Conservation (phyloP, 30 jellyfish, hydroid and myxozoan species). For the Phacellophora camtschatica region DNA sequence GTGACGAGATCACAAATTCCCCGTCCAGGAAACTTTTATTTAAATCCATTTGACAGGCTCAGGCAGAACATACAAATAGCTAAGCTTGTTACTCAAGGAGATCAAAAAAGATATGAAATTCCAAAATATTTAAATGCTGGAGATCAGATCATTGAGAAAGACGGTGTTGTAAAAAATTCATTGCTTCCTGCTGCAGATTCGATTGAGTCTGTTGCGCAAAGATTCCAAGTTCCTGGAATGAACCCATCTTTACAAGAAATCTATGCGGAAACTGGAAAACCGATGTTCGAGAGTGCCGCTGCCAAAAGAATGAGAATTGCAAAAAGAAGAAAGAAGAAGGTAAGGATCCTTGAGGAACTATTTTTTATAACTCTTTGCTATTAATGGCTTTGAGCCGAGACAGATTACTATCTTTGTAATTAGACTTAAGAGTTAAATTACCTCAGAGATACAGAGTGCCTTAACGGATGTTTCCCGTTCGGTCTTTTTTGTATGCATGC, state of each 20-base stretch:
- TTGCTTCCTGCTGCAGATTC: conserved; percentile 80
- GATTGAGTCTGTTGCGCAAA: conserved; percentile 66
- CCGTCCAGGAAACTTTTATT: conserved; percentile 53
- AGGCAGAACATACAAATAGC: conserved; percentile 87
- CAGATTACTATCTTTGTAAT: no score
- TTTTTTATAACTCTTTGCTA: no score
- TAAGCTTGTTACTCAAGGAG: conserved; percentile 65
- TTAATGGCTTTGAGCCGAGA: no score
- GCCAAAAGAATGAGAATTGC: conserved; percentile 75
- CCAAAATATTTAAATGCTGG: conserved; percentile 82
- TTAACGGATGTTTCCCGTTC: no score
- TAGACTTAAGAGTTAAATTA: no score
- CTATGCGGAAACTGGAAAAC: conserved; percentile 94
- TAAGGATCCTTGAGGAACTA: background rate
- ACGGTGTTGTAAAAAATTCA: conserved; percentile 43
- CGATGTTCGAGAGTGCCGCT: conserved; percentile 44
- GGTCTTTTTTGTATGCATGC: no score
- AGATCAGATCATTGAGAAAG: conserved; percentile 67
- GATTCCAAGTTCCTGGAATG: conserved; percentile 80
- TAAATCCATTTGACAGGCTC: conserved; percentile 24
- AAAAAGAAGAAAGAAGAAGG: conserved; percentile 56
- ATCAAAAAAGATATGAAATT: conserved; percentile 51
- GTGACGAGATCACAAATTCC: conserved; percentile 86
- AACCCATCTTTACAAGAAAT: conserved; percentile 81
- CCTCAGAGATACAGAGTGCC: no score